A percentile compares a stretch with the other conserved stretches of the same genome.
phyloP scores from a whole-genome alignment of 2,797 vertebrate genomes.

The Acomys russatus region DNA sequence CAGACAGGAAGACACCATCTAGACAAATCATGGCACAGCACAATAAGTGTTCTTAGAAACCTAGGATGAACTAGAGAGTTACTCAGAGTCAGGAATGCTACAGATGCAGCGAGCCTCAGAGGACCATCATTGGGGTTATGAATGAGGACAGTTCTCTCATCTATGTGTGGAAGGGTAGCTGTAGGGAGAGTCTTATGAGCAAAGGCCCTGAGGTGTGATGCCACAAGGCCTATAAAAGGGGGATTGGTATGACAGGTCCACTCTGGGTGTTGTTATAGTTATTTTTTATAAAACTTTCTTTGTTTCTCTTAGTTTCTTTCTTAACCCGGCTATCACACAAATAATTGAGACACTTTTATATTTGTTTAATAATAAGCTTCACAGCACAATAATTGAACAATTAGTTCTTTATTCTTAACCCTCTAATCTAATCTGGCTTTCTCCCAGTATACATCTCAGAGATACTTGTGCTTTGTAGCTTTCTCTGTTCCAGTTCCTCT shows the following conservation, averaged over 20 bases:
- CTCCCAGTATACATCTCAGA: too few relatives aligned
- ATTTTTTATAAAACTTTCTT: too few relatives aligned
- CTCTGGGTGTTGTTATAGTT: background rate
- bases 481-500: too few relatives aligned
- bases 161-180: background rate
- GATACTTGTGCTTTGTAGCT: too few relatives aligned
- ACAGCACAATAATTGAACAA: too few relatives aligned
- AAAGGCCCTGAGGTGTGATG: conserved; percentile 11
- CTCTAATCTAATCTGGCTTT: too few relatives aligned
- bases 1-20: background rate
- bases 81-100: background rate
- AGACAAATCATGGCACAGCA: background rate
- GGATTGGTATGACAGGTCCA: background rate
- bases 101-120: background rate
- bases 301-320: too few relatives aligned
- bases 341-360: too few relatives aligned
- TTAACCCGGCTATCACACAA: too few relatives aligned
- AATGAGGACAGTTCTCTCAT: background rate
- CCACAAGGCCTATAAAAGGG: background rate
- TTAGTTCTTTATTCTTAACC: too few relatives aligned
- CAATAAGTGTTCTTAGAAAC: background rate
- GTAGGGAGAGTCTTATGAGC: background rate
- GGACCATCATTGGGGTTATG: background rate
- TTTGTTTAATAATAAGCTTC: too few relatives aligned
- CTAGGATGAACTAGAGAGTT: background rate